Conservation (phyloP, 1,140 invertebrate genomes). For the Acromyrmex heyeri region DNA sequence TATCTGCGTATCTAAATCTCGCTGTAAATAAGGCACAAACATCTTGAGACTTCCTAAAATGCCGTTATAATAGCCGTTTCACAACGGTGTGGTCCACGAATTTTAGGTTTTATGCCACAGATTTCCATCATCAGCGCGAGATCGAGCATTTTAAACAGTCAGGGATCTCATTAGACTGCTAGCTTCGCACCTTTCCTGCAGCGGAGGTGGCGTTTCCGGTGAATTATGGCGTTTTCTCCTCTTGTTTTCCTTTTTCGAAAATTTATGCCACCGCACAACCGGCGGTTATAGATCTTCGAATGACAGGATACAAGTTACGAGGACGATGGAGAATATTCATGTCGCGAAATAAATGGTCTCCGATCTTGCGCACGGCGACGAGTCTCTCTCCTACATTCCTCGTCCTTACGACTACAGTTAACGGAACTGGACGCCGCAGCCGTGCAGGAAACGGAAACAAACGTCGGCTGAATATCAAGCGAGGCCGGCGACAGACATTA, state of each 20-base stretch:
- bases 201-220: conserved; percentile 72
- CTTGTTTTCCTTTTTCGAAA: conserved; percentile 56
- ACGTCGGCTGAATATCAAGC: conserved; percentile 71
- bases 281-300: conserved; percentile 60
- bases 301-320: conserved; percentile 81
- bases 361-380: conserved; percentile 43
- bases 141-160: conserved; percentile 74
- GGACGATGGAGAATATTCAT: conserved; percentile 79
- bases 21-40: background rate
- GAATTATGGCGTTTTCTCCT: conserved; percentile 68
- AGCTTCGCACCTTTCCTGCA: conserved; percentile 79
- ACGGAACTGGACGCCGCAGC: conserved; percentile 33
- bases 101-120: conserved; percentile 43
- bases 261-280: conserved; percentile 71
- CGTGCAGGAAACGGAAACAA: conserved; percentile 66
- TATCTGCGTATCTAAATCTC: background rate
- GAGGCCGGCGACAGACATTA: background rate
- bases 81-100: conserved; percentile 37
- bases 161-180: conserved; percentile 78
- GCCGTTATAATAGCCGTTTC: conserved; percentile 29
- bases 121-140: conserved; percentile 38
- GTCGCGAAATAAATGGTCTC: conserved; percentile 76
- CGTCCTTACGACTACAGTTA: conserved; percentile 45
- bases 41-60: background rate
- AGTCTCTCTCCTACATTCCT: conserved; percentile 9